These are phyloP conservation scores for Artemia sinica DNA, from an alignment of 2,888 invertebrate species.

Conservation along the genomic window DNA sequence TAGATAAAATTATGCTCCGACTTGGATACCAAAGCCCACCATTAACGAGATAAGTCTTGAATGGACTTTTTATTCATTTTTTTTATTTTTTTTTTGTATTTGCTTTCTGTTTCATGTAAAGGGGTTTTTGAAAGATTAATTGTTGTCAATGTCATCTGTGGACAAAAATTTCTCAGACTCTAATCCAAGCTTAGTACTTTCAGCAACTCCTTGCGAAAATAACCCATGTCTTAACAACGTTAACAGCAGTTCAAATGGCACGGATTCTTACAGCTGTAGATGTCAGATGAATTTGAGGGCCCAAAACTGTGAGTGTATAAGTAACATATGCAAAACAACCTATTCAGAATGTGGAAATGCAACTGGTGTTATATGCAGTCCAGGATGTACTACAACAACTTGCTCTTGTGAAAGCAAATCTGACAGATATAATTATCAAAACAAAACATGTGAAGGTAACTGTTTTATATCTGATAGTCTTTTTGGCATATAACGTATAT, in stretches of 20 bases:
- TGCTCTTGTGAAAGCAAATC: neutral
- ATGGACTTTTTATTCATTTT: no score
- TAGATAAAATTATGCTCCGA: no score
- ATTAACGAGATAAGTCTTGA: no score
- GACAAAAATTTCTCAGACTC: no score
- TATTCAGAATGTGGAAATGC: constrained; percentile 3
- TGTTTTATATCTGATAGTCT: neutral
- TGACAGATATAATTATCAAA: neutral
- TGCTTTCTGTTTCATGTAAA: no score
- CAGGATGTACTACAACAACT: neutral
- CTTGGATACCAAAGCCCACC: no score
- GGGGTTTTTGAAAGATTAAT: no score
- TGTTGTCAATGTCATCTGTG: no score
- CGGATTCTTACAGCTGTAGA: neutral
- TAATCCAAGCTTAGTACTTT: neutral
- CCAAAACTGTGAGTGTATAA: neutral
- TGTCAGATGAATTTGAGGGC: neutral
- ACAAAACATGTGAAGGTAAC: neutral
- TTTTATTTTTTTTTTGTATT: no score
- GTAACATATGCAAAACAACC: neutral
- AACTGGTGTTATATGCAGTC: neutral
- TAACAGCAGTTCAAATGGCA: neutral
- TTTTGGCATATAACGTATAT: no score
- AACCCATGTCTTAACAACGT: neutral
- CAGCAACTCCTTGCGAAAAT: neutral